Conservation (phyloP, 2,797 vertebrate genomes). For the Acanthurus tractus region DNA sequence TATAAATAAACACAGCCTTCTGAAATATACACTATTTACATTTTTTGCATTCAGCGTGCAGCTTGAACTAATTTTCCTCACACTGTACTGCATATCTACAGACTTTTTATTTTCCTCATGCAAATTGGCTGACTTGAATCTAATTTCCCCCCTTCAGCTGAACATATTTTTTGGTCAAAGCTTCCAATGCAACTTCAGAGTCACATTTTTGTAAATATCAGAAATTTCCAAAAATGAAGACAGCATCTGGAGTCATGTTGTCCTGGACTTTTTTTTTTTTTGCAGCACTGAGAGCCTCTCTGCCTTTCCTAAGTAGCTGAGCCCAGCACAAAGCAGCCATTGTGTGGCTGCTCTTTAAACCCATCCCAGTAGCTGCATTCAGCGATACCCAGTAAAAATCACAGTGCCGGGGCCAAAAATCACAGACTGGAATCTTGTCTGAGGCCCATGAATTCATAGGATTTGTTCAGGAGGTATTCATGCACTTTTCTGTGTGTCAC, state of each 20-base stretch:
- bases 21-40: constrained; percentile 47
- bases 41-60: constrained; percentile 33
- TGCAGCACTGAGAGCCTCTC: constrained; percentile 71
- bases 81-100: not conserved
- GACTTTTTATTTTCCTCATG: constrained; percentile 5
- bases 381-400: constrained; percentile 75
- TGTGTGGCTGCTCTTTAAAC: constrained; percentile 80
- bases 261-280: constrained; percentile 43
- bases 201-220: constrained; percentile 39
- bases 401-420: constrained; percentile 81
- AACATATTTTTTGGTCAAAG: not conserved
- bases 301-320: constrained; percentile 76
- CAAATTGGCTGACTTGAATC: constrained; percentile 11
- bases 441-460: constrained; percentile 72
- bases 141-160: not conserved
- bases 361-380: constrained; percentile 75
- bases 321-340: constrained; percentile 82
- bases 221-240: constrained; percentile 51
- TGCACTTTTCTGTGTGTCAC: constrained; percentile 67
- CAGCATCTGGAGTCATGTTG: constrained; percentile 72
- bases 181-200: constrained; percentile 20
- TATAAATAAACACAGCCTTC: constrained; percentile 62
- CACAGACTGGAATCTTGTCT: constrained; percentile 83
- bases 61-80: constrained; percentile 20
- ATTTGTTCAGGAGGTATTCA: constrained; percentile 75